Evolutionary conservation across 1,140 invertebrate genomes (phyloP).

Genomic region (Bombus balteatus): DNA sequence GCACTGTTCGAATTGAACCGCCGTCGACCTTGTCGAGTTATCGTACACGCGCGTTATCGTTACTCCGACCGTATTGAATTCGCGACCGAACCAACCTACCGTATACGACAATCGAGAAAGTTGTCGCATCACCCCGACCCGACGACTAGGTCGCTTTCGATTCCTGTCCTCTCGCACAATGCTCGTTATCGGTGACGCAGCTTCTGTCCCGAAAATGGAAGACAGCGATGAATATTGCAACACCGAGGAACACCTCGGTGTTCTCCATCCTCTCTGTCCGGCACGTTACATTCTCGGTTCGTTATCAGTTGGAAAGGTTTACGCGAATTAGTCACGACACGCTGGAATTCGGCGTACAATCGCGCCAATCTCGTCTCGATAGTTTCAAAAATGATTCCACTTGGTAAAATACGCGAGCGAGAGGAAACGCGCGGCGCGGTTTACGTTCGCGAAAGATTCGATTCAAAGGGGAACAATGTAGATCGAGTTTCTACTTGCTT

Average conservation of each 20-base stretch:
- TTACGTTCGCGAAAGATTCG: not conserved
- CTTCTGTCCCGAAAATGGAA: conserved; percentile 28
- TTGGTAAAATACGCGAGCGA: too few relatives aligned
- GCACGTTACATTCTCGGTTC: not conserved
- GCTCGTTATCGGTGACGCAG: conserved; percentile 57
- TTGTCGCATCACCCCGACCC: conserved; percentile 43
- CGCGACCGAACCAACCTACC: not conserved
- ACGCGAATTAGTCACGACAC: conserved; percentile 3
- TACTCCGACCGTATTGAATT: conserved; percentile 24
- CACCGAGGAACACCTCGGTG: not conserved
- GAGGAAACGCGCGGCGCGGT: not conserved
- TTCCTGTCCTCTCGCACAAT: conserved; percentile 14
- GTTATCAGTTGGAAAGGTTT: conserved; percentile 7
- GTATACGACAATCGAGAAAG: conserved; percentile 60
- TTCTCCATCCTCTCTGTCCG: not conserved
- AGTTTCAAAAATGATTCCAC: not conserved
- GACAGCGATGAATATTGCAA: conserved; percentile 24
- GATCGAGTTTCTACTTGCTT: not conserved
- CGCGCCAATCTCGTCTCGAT: not conserved
- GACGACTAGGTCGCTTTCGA: conserved; percentile 2
- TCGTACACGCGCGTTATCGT: conserved; percentile 26
- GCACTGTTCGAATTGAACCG: conserved; percentile 21
- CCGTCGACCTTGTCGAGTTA: conserved; percentile 25
- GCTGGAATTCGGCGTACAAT: not conserved
- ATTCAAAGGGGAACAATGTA: conserved; percentile 14